phyloP scores from a whole-genome alignment of 2,113 vertebrate species.

The Gymnogyps californianus region DNA sequence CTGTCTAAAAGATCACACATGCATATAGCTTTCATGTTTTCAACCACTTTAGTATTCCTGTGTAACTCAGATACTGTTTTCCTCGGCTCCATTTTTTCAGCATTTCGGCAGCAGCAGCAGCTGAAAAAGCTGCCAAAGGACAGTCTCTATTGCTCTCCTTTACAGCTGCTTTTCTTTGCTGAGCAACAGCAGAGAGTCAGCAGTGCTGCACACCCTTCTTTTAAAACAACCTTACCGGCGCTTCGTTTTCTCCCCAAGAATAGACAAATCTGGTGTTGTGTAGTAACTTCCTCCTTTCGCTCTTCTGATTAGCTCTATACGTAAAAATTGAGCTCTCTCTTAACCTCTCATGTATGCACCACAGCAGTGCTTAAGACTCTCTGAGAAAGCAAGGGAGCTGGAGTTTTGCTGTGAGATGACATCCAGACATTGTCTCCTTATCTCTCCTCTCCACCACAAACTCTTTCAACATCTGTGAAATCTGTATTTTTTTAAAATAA shows the following conservation, averaged over 20 bases:
- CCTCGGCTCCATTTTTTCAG: not conserved
- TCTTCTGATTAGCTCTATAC: not conserved
- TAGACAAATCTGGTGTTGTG: not conserved
- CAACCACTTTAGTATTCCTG: not conserved
- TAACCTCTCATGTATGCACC: not conserved
- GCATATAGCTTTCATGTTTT: not conserved
- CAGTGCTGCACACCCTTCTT: not conserved
- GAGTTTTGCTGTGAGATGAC: not conserved
- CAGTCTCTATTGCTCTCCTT: not conserved
- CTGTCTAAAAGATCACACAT: not conserved
- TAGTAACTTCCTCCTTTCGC: not conserved
- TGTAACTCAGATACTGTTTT: not conserved
- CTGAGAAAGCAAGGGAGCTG: not conserved
- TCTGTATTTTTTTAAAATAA: not conserved
- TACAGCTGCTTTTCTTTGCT: not conserved
- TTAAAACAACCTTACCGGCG: not conserved
- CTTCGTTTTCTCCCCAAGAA: not conserved
- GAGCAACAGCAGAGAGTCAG: not conserved
- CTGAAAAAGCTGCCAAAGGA: not conserved
- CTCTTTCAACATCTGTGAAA: not conserved
- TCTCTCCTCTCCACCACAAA: not conserved
- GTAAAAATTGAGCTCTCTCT: not conserved
- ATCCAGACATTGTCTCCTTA: not conserved
- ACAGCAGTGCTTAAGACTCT: not conserved
- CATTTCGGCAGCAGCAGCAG: not conserved